These are phyloP conservation scores for Gari tellinella DNA, from an alignment of 2,888 invertebrate genomes.

Conservation along the genomic window DNA sequence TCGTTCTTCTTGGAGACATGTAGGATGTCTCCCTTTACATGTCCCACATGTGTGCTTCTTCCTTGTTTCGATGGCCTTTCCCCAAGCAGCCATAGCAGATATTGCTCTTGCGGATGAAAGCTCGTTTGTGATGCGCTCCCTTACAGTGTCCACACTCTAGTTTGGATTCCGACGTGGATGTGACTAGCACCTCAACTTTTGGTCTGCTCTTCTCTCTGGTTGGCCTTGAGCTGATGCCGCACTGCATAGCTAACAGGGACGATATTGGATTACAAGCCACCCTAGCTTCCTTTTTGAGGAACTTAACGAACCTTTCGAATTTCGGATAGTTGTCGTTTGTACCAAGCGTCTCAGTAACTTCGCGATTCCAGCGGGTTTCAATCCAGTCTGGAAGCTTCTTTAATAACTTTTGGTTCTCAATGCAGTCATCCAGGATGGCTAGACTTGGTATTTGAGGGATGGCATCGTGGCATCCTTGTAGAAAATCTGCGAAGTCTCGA, in stretches of 20 bases:
- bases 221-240: background rate
- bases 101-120: too few species aligned
- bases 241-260: constrained; percentile 14
- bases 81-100: too few species aligned
- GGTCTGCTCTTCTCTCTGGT: background rate
- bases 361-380: constrained; percentile 33
- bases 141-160: background rate
- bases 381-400: constrained; percentile 31
- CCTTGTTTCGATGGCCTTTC: too few species aligned
- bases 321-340: constrained; percentile 1
- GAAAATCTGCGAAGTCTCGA: constrained; percentile 11
- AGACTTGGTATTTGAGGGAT: background rate
- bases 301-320: constrained; percentile 3
- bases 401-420: constrained; percentile 25
- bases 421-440: constrained; percentile 13
- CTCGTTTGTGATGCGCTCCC: constrained; percentile 14
- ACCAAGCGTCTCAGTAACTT: constrained; percentile 2
- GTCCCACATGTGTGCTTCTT: constrained; percentile 19
- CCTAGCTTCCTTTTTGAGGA: constrained; percentile 19
- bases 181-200: background rate
- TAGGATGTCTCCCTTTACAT: constrained; percentile 20
- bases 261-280: constrained; percentile 27
- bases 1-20: constrained; percentile 26
- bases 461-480: constrained; percentile 13
- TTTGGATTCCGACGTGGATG: background rate